Evolutionary conservation across 2,888 invertebrate species (phyloP).

Genomic region (Ditylenchus weischeri): DNA sequence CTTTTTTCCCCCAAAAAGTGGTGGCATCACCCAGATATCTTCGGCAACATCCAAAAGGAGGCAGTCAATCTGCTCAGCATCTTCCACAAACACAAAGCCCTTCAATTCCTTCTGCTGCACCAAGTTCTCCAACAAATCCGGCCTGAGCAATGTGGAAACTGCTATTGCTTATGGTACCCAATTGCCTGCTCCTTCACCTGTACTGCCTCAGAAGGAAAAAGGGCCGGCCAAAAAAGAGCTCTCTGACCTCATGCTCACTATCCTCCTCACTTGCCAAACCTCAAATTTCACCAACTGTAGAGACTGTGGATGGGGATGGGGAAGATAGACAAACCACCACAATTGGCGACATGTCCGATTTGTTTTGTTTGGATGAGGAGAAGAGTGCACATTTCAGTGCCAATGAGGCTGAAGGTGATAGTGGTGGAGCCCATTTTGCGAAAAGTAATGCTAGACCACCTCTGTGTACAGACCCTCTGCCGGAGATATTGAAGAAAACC

Average conservation of each 20-base stretch:
- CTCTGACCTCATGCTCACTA: too few relatives aligned
- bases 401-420: too few relatives aligned
- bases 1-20: slow-evolving; percentile 2
- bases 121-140: too few relatives aligned
- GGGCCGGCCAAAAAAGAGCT: too few relatives aligned
- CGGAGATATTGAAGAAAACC: slow-evolving; percentile 25
- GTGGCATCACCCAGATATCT: neutral
- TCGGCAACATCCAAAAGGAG: neutral
- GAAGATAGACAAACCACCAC: slow-evolving; percentile 5
- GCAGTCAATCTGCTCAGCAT: neutral
- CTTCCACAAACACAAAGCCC: neutral
- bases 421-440: too few relatives aligned
- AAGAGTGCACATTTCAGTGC: neutral
- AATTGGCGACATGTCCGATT: neutral
- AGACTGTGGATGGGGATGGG: neutral
- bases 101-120: too few relatives aligned
- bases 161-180: too few relatives aligned
- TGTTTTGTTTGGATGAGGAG: neutral
- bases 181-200: too few relatives aligned
- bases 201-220: too few relatives aligned
- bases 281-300: neutral
- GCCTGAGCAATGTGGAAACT: too few relatives aligned
- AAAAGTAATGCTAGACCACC: neutral
- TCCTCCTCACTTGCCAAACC: too few relatives aligned
- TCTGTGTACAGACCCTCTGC: slow-evolving; percentile 34